These are phyloP conservation scores for Mionectes macconnelli DNA, from an alignment of 2,113 vertebrate genomes.

Conservation along the genomic window DNA sequence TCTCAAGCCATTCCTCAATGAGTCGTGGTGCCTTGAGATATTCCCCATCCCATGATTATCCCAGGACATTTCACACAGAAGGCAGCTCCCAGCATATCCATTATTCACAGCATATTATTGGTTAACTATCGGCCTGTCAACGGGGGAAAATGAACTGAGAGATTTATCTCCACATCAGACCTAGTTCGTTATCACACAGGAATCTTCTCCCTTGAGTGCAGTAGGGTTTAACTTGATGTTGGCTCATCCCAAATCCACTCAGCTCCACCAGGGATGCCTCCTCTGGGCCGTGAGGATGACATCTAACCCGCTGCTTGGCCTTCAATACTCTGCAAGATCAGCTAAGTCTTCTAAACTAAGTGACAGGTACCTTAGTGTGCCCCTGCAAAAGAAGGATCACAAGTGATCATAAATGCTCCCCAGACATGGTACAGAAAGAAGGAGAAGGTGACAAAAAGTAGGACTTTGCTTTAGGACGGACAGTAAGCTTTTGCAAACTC, in stretches of 20 bases:
- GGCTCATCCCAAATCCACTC: not conserved
- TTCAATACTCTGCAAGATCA: not conserved
- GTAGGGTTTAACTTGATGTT: not conserved
- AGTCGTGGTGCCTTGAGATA: not conserved
- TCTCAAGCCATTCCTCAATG: not conserved
- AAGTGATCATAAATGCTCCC: not conserved
- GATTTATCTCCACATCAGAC: not conserved
- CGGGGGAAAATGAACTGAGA: not conserved
- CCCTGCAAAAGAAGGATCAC: not conserved
- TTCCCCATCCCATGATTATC: not conserved
- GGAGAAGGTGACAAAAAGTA: not conserved
- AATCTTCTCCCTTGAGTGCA: not conserved
- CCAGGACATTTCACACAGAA: not conserved
- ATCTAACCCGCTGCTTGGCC: not conserved
- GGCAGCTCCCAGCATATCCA: not conserved
- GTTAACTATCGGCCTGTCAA: not conserved
- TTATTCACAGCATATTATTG: not conserved
- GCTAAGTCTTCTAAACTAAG: not conserved
- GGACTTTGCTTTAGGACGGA: not conserved
- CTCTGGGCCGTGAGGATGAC: not conserved
- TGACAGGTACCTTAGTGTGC: not conserved
- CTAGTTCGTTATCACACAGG: not conserved
- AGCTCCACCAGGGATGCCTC: accelerated
- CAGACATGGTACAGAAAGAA: not conserved
- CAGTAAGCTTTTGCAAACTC: not conserved